Percentiles rank a stretch among this genome's conserved stretches.
phyloP scores from a whole-genome alignment of 2,888 invertebrate genomes.

The Drosophila gaucha region DNA sequence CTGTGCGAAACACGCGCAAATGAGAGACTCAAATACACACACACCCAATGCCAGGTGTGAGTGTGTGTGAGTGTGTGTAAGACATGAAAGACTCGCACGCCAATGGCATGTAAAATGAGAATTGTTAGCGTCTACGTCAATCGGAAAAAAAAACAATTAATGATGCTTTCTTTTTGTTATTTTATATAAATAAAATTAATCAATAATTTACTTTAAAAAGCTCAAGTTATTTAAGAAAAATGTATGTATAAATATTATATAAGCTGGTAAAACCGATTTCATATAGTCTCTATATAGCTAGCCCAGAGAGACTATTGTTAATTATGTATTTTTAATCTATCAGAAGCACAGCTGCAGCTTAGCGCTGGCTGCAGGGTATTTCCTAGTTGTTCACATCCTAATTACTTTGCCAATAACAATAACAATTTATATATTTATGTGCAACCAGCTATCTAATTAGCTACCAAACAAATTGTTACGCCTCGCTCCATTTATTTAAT shows the following conservation, averaged over 20 bases:
- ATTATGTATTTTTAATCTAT: neutral
- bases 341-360: neutral
- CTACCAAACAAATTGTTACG: neutral
- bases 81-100: constrained; percentile 28
- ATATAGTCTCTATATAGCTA: neutral
- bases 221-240: too few relatives aligned
- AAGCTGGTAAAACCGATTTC: neutral
- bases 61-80: constrained; percentile 4
- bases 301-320: neutral
- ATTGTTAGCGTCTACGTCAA: constrained; percentile 37
- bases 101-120: constrained; percentile 32
- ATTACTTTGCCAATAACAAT: neutral
- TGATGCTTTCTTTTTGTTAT: neutral
- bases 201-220: neutral
- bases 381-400: neutral
- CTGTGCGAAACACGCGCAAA: constrained; percentile 35
- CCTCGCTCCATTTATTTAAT: neutral
- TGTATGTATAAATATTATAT: neutral
- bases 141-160: constrained; percentile 8
- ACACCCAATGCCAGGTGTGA: neutral
- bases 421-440: neutral
- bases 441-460: neutral
- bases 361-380: neutral
- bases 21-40: constrained; percentile 12
- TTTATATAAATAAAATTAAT: neutral